Evolutionary conservation across 1,140 invertebrate species (phyloP).

Genomic region (Diorhabda carinulata): DNA sequence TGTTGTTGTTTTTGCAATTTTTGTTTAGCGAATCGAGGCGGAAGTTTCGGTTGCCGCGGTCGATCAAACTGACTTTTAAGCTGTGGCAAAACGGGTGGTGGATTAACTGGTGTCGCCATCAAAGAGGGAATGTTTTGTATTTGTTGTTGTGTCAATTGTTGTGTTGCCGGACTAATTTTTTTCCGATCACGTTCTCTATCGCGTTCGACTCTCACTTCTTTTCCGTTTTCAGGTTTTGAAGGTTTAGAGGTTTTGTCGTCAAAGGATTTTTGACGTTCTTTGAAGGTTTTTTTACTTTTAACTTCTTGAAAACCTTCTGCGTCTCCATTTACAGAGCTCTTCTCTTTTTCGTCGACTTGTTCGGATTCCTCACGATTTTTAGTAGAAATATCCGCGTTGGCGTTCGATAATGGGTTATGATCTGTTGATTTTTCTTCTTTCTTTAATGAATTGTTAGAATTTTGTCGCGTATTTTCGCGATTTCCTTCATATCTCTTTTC

Average conservation of each 20-base stretch:
- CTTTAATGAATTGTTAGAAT: constrained; percentile 21
- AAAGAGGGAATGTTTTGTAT: constrained; percentile 53
- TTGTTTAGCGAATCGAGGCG: constrained; percentile 79
- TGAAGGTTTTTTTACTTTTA: constrained; percentile 72
- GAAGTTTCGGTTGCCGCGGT: constrained; percentile 55
- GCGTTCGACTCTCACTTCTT: constrained; percentile 39
- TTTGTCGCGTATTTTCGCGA: constrained; percentile 17
- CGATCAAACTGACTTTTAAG: constrained; percentile 57
- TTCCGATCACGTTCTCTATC: constrained; percentile 33
- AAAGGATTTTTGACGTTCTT: constrained; percentile 53
- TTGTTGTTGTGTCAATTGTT: constrained; percentile 52
- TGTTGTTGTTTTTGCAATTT: constrained; percentile 49
- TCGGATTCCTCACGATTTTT: constrained; percentile 36
- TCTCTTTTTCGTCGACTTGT: constrained; percentile 33
- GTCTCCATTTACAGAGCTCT: constrained; percentile 45
- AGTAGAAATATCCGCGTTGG: constrained; percentile 36
- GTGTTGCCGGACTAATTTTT: constrained; percentile 22
- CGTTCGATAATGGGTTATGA: constrained; percentile 31
- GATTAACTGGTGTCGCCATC: constrained; percentile 51
- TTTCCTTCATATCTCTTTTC: constrained; percentile 14
- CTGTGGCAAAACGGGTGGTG: constrained; percentile 48
- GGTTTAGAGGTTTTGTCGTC: constrained; percentile 54
- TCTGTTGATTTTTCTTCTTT: constrained; percentile 30
- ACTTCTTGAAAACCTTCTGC: constrained; percentile 84
- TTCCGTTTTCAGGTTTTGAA: constrained; percentile 48